A percentile compares a stretch with the other conserved stretches of the same genome.
These are phyloP conservation scores for Acanthurus lineatus DNA, from an alignment of 2,797 vertebrate species.

Conservation along the genomic window DNA sequence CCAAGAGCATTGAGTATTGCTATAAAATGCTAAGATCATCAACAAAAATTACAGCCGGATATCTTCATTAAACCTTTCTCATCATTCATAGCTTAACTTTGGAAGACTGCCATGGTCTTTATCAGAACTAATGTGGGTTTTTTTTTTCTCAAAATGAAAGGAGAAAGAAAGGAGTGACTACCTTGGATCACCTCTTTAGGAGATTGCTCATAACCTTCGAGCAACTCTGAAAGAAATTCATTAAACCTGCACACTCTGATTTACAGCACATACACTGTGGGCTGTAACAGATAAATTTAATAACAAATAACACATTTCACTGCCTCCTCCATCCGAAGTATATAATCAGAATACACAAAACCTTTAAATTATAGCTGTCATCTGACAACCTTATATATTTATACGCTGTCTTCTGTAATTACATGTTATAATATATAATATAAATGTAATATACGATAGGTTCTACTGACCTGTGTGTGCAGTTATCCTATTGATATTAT, in stretches of 20 bases:
- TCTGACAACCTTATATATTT: too few species aligned
- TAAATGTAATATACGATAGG: not conserved
- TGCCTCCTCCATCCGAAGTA: not conserved
- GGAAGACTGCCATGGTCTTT: not conserved
- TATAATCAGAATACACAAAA: not conserved
- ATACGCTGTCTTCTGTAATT: too few species aligned
- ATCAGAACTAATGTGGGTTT: not conserved
- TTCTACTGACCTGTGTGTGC: not conserved
- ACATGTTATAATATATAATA: too few species aligned
- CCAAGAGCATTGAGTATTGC: not conserved
- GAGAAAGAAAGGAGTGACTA: not conserved
- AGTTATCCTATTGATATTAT: not conserved
- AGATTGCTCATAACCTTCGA: not conserved
- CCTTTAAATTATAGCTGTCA: not conserved
- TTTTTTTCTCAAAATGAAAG: not conserved
- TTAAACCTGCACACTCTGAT: not conserved
- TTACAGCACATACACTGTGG: not conserved
- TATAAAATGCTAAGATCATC: not conserved
- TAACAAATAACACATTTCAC: not conserved
- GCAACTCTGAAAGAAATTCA: not conserved
- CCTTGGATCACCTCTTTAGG: not conserved
- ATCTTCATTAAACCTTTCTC: not conserved
- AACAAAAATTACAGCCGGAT: not conserved
- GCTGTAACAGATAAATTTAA: not conserved
- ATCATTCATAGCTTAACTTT: conserved; percentile 3